Base-by-base conservation (phyloP, 2,888 invertebrate species). In the Ditula angustiorana region DNA sequence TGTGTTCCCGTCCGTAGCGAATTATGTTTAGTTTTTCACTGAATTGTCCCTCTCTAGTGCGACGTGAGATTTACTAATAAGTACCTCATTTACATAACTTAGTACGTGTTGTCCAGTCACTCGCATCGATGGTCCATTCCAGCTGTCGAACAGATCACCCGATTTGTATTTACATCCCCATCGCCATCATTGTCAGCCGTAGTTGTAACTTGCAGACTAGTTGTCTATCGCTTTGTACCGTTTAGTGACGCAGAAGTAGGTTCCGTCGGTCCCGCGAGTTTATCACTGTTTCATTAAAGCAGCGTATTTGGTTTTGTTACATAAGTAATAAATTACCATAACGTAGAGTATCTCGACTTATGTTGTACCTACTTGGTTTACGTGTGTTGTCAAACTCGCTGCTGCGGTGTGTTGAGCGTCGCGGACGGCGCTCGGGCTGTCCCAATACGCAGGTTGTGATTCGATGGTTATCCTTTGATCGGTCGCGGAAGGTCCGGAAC, bases 1-100 rank as follows among this genome's bases (percentile, higher is more conserved):
- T 91, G 84, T 89, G 89, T 91, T 92, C 91, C 92, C 92, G 92
- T 92, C 92, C 92, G 81, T 91, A 90, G 88, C 69, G 74, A 86
- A 81, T 88, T 89, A 88, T 71, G 67, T 79, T 77, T 76, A 68
- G 71, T 75, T 69, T 66, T 70, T 70, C 71, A 50, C 79, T 86
- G 82, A 85, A 82, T 74, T 71, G 76, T 73, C 67, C 65, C 69
- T 70, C 69, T 75, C 67, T 70, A 60, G 28, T 60, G 71, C 71
- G 71, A 74, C 68, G 66, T 72, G 72, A 73, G 71, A 70, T 74
- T 70, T 64, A 75, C 68, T 75, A 61, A n/a, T 66, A 71, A 73
- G 70, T 74, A 71, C 70, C 72, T 74, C 72, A 71, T 69, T 69
- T 69, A 70, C 70, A 69, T 67, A 68, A 67, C 67, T 66, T 65